Conservation (phyloP, 2,797 vertebrate genomes). For the Chelonia mydas region DNA sequence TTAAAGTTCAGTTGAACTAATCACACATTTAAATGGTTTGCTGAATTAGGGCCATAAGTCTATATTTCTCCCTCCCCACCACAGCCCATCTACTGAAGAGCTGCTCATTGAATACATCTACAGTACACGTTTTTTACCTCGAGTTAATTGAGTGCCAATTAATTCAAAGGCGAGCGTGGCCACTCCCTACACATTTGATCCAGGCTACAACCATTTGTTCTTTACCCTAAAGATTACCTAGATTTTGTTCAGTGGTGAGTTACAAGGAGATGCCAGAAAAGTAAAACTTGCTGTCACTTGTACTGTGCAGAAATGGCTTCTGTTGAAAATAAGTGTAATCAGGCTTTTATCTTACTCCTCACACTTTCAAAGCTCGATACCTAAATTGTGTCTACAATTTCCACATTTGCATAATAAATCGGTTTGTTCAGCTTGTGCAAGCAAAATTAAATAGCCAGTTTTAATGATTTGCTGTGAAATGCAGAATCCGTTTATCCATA, state of each 20-base stretch:
- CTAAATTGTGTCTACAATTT: background rate
- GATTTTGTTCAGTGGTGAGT: background rate
- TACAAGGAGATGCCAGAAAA: background rate
- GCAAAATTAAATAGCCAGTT: background rate
- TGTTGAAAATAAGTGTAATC: background rate
- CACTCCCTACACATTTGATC: background rate
- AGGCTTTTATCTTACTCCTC: background rate
- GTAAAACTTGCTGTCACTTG: background rate
- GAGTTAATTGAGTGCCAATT: background rate
- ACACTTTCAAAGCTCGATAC: background rate
- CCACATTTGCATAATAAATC: background rate
- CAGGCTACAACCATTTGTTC: background rate
- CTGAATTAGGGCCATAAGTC: background rate
- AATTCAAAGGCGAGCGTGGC: background rate
- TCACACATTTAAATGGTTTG: background rate
- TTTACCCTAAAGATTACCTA: background rate
- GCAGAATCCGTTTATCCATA: background rate
- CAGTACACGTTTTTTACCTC: background rate
- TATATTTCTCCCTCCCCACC: background rate
- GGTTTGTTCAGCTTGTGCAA: background rate
- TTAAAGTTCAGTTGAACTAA: background rate
- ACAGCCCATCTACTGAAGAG: background rate
- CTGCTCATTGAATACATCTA: background rate
- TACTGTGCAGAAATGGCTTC: background rate
- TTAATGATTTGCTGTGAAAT: background rate